Evolutionary conservation across 23 tunicate genomes (phyloP), one percentile per base, ranked within the genome.

Genomic region (Diplosoma virens): DNA sequence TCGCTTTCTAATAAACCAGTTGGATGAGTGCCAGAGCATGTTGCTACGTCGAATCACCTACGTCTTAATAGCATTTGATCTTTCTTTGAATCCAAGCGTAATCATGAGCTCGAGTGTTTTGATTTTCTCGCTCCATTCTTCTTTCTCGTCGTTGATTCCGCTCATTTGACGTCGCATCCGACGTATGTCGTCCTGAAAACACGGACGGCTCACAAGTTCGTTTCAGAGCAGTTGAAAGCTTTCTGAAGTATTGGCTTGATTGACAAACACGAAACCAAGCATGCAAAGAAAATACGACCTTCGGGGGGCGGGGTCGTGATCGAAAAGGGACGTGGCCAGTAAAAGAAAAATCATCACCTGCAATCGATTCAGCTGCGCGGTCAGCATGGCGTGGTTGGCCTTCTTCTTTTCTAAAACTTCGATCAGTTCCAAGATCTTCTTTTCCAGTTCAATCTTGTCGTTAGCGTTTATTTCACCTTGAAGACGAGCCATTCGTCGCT

Each of bases 381-480:
- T 82, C 22, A 88, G 76, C 65, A 80, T n/a, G 21, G 71, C 80
- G 25, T 79, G 82, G 2, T 32, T 50, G 30, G 46, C 61, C 16
- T 75, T 68, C 32, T 68, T 84, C 7, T 88, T 87, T 21, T 87
- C 91, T 37, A 95, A 58, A n/a, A 53, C 55, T 24, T 75, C 22
- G 24, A 67, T 47, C 29, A 95, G 94, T 6, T 64, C 75, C 7
- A 27, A 78, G 20, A 87, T 83, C 73, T 84, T 84, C 28, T 34
- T 87, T 60, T 83, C 87, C 41, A 87, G 71, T 48, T 75, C 86
- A 55, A 84, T 80, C 80, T 73, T 88, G 47, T 95, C 99, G 0
- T 88, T 88, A n/a, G 79, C 80, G 67, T 88, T 95, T 26, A 83
- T 67, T 37, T 95, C 99, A 20, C 99, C 99, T 58, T 83, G 80